Percentiles rank a stretch among this genome's conserved stretches.
Conservation (phyloP, 2,797 vertebrate species). For the Poliocrania exsul region DNA sequence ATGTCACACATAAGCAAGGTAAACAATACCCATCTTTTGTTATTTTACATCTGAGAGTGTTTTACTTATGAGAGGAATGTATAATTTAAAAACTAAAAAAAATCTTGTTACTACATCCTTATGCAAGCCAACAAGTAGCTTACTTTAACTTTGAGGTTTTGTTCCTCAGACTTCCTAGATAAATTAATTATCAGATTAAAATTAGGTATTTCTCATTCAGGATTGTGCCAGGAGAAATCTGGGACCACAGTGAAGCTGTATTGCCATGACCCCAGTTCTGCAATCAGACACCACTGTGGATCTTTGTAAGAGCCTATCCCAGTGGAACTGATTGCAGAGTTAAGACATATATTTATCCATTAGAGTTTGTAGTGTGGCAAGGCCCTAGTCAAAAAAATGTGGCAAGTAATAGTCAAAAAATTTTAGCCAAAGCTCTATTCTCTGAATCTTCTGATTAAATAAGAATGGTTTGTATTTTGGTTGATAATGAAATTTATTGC, state of each 20-base stretch:
- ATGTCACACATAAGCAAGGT: neutral
- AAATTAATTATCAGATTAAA: neutral
- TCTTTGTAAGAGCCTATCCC: neutral
- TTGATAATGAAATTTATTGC: neutral
- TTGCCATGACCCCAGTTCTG: accelerated
- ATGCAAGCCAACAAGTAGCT: neutral
- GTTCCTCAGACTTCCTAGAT: neutral
- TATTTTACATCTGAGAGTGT: neutral
- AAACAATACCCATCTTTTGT: neutral
- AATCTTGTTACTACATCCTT: neutral
- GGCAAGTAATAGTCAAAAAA: neutral
- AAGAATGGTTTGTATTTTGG: neutral
- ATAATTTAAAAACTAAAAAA: neutral
- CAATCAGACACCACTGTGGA: neutral
- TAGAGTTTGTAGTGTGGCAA: neutral
- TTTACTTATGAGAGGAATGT: neutral
- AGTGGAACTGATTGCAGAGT: neutral
- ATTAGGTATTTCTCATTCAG: neutral
- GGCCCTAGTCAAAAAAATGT: neutral
- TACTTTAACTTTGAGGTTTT: neutral
- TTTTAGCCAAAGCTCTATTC: neutral
- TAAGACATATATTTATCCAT: neutral
- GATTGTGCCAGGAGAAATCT: neutral
- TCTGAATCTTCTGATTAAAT: neutral
- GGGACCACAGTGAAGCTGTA: neutral